Percentiles rank a stretch among this genome's conserved stretches.
Conservation (phyloP, 1,140 invertebrate genomes). For the Reticulitermes speratus region DNA sequence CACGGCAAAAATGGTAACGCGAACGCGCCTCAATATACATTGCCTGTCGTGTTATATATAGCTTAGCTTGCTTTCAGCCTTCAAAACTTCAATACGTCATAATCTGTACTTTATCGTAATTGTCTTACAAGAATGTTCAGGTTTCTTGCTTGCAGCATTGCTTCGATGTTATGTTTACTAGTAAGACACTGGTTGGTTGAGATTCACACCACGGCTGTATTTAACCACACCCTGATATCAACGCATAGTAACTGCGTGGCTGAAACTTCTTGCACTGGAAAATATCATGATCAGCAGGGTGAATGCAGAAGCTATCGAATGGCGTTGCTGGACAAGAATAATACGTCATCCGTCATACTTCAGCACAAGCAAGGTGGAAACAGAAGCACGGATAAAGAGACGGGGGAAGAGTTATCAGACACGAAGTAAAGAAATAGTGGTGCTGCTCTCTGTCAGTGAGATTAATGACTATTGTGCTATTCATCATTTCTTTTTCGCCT, state of each 20-base stretch:
- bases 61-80: no score
- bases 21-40: no score
- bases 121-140: no score
- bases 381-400: background rate
- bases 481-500: background rate
- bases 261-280: background rate
- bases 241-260: background rate
- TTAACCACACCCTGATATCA: no score
- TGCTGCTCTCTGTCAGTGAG: background rate
- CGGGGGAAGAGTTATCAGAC: background rate
- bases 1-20: no score
- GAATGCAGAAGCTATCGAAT: background rate
- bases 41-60: no score
- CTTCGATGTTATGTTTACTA: no score
- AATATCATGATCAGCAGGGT: background rate
- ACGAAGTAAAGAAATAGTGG: background rate
- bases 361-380: background rate
- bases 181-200: no score
- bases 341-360: background rate
- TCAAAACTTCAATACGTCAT: no score
- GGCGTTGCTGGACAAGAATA: background rate
- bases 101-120: no score
- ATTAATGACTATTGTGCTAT: conserved; percentile 19
- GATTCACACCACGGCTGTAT: no score
- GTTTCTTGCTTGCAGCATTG: no score